phyloP scores from a whole-genome alignment of 2,888 invertebrate species.

The Heliconius hortense region DNA sequence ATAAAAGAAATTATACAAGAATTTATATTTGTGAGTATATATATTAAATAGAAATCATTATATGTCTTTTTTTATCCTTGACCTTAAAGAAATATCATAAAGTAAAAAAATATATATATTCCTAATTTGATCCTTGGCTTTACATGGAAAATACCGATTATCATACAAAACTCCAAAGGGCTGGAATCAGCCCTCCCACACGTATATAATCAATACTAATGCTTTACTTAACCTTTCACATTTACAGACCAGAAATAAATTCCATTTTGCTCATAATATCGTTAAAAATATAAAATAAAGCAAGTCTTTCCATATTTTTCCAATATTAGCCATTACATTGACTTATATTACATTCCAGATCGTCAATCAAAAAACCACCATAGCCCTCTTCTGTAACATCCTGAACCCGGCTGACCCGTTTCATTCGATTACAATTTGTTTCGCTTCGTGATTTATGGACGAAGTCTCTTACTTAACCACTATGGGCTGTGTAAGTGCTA shows the following conservation, averaged over 20 bases:
- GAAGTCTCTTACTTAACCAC: constrained; percentile 38
- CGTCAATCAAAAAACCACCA: constrained; percentile 41
- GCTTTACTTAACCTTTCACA: constrained; percentile 26
- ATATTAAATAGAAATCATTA: neutral
- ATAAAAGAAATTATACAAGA: too few relatives aligned
- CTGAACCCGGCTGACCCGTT: constrained; percentile 50
- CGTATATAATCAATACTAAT: constrained; percentile 17
- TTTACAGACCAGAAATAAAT: constrained; percentile 2
- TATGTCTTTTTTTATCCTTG: neutral
- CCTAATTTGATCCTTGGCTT: neutral
- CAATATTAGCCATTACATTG: constrained; percentile 33
- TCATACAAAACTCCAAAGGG: constrained; percentile 4
- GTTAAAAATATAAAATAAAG: constrained; percentile 33
- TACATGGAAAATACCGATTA: neutral
- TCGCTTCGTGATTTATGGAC: constrained; percentile 63
- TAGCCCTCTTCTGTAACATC: constrained; percentile 37
- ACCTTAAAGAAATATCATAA: neutral
- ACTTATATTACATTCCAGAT: constrained; percentile 26
- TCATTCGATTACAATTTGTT: constrained; percentile 73
- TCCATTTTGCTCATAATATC: constrained; percentile 12
- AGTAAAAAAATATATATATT: neutral
- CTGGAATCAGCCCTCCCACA: neutral
- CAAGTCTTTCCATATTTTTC: constrained; percentile 26
- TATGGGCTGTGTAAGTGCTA: constrained; percentile 28
- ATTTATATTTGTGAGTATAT: too few relatives aligned